A percentile compares a stretch with the other conserved stretches of the same genome.
These are phyloP conservation scores for Thymelicus sylvestris DNA, from an alignment of 2,888 invertebrate genomes.

Conservation along the genomic window DNA sequence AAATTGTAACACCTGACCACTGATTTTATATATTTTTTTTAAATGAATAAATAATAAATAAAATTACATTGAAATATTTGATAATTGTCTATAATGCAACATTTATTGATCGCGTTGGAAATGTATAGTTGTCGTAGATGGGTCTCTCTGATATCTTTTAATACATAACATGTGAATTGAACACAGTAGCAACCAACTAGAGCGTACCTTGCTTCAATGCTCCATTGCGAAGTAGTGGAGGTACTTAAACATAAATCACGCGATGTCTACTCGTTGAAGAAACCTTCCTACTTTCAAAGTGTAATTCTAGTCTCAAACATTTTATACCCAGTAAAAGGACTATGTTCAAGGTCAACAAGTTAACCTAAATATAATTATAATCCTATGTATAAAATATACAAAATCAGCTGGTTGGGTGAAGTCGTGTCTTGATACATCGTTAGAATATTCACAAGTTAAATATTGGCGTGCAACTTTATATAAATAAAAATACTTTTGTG, in stretches of 20 bases:
- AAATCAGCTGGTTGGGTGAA: neutral
- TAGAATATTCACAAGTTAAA: neutral
- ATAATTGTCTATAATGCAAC: neutral
- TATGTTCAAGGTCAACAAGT: neutral
- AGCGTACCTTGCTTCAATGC: too few species aligned
- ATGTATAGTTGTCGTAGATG: neutral
- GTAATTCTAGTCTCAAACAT: slow-evolving; percentile 1
- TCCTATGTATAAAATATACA: neutral
- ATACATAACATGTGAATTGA: too few species aligned
- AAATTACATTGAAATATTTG: neutral
- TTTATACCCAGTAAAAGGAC: neutral
- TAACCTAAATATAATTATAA: neutral
- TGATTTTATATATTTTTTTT: slow-evolving; percentile 13
- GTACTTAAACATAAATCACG: too few species aligned
- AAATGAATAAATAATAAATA: too few species aligned
- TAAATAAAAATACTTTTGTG: neutral
- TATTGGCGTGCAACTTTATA: neutral
- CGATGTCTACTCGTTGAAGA: too few species aligned
- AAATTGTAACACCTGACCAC: neutral
- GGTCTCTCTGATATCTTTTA: too few species aligned
- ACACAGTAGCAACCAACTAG: too few species aligned
- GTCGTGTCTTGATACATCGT: neutral
- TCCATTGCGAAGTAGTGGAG: too few species aligned
- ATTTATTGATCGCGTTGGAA: neutral
- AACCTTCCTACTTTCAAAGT: neutral